Evolutionary conservation across 2,113 vertebrate genomes (phyloP).

Genomic region (Sialia sialis): DNA sequence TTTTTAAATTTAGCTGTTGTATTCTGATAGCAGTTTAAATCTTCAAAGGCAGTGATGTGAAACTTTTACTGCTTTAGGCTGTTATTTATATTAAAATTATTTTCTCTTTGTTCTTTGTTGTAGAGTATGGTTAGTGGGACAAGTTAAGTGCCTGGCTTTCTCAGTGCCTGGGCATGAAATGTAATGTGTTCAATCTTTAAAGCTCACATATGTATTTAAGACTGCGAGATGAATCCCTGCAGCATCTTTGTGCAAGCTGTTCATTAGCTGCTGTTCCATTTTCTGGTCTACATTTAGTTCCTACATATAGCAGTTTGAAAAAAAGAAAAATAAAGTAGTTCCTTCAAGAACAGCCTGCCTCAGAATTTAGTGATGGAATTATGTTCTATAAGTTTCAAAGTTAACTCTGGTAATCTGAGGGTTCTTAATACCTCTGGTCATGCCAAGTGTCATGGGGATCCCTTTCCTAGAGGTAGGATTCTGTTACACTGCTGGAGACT

Average conservation of each 20-base stretch:
- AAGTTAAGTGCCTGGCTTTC: not conserved
- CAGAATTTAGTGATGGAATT: not conserved
- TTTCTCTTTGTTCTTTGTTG: rapidly evolving
- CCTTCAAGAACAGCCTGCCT: not conserved
- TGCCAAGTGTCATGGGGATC: not conserved
- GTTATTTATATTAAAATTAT: not conserved
- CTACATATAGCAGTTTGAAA: not conserved
- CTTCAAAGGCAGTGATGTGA: not conserved
- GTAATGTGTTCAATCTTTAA: not conserved
- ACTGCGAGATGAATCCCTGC: not conserved
- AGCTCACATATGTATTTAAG: not conserved
- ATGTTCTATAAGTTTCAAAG: not conserved
- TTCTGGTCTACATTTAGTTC: not conserved
- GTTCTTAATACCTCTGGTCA: not conserved
- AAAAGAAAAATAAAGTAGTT: not conserved
- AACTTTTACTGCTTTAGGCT: not conserved
- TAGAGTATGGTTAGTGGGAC: not conserved
- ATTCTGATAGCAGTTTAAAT: not conserved
- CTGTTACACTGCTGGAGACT: not conserved
- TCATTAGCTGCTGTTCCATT: not conserved
- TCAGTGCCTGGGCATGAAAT: not conserved
- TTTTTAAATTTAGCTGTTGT: not conserved
- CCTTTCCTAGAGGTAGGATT: not conserved
- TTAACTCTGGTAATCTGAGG: not conserved
- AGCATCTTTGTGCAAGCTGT: not conserved